Base-by-base conservation (phyloP, 2,888 invertebrate genomes). In the Patella ulyssiponensis region DNA sequence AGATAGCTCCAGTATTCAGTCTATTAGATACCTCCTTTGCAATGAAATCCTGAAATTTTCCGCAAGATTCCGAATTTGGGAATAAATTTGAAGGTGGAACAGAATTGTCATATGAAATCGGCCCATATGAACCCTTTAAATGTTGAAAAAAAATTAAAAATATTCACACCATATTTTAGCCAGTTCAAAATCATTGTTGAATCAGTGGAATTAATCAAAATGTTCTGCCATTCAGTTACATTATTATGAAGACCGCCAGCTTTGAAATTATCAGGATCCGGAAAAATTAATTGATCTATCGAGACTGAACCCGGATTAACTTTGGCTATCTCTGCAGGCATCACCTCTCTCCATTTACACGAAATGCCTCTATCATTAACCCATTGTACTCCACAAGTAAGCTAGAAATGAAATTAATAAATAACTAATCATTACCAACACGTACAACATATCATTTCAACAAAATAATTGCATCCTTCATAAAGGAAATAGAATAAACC, bases 161-260 rank as follows among this genome's bases (percentile, higher is more conserved):
- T 23, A 20, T 64, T 64, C 3, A 64, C 20, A 20, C 64, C 64
- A 64, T 64, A 20, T 20, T n/a, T 64, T 20, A 64, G 11, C 64
- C 64, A 64, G 11, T 64, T 23, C 12, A 64, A 20, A 64, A 64
- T 64, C n/a, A 64, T 20, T 33, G 33, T 64, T 12, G 20, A 64
- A 14, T 14, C 56, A 56, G 14, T 14, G 4, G 64, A 64, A 64
- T 20, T 23, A n/a, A 20, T 64, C 11, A 23, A 20, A 64, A 64
- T 64, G 9, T 64, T 64, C 9, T n/a, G 9, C 64, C 64, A 64
- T 12, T 64, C 20, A 4, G 20, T 20, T 11, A 64, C 15, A 64
- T 20, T n/a, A 64, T 64, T 64, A 64, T 64, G 64, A n/a, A 64
- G 64, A 20, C 23, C 64, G 11, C n/a, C 64, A n/a, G 64, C 64